A percentile compares a stretch with the other conserved stretches of the same genome.
Evolutionary conservation across 2,888 invertebrate species (phyloP).

Genomic region (Craniophora ligustri): DNA sequence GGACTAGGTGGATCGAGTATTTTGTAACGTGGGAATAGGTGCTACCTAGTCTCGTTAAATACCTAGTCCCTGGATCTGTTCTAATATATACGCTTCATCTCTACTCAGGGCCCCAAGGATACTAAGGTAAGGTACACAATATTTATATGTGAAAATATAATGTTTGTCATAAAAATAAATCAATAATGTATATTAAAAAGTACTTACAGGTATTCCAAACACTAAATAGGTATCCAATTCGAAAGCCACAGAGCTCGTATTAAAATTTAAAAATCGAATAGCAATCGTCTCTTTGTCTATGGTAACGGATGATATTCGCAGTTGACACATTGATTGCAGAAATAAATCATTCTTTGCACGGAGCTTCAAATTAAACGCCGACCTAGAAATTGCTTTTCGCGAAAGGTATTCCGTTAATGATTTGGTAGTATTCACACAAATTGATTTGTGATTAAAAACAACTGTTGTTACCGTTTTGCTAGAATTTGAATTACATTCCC

Average conservation of each 20-base stretch:
- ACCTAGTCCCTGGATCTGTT: too few species aligned
- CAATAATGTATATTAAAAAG: too few species aligned
- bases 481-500: constrained; percentile 18
- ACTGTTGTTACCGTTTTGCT: constrained; percentile 15
- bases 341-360: constrained; percentile 66
- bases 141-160: too few species aligned
- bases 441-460: constrained; percentile 29
- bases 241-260: background rate
- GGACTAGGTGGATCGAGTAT: too few species aligned
- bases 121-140: too few species aligned
- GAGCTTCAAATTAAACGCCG: constrained; percentile 63
- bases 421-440: constrained; percentile 18
- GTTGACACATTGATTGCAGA: constrained; percentile 66
- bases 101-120: too few species aligned
- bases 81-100: too few species aligned
- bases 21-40: too few species aligned
- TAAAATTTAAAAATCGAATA: constrained; percentile 4
- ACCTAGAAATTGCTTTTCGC: constrained; percentile 61
- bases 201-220: too few species aligned
- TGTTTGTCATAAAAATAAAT: too few species aligned
- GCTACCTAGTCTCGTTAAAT: too few species aligned
- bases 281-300: constrained; percentile 36
- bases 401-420: constrained; percentile 53
- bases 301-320: constrained; percentile 40
- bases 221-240: too few species aligned